phyloP scores from a whole-genome alignment of 2,888 invertebrate genomes.

The Calliphora vomitoria region DNA sequence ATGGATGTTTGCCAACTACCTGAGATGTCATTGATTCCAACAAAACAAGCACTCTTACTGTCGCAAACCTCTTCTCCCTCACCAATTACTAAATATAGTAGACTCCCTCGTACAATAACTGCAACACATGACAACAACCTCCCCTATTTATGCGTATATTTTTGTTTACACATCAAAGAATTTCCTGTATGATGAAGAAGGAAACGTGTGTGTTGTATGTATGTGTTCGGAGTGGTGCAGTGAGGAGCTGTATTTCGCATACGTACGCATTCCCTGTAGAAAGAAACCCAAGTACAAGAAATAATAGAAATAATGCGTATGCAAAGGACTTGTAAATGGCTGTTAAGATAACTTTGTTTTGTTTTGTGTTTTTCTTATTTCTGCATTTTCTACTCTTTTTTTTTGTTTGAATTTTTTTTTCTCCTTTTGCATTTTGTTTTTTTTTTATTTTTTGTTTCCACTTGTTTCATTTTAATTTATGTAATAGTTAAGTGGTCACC shows the following conservation, averaged over 20 bases:
- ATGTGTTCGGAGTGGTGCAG: background rate
- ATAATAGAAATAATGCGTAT: slow-evolving; percentile 55
- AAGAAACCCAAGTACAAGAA: slow-evolving; percentile 25
- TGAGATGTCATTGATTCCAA: slow-evolving; percentile 49
- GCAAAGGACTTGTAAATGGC: slow-evolving; percentile 46
- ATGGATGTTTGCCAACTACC: slow-evolving; percentile 15
- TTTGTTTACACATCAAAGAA: slow-evolving; percentile 58
- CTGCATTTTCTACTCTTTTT: background rate
- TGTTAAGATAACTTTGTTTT: slow-evolving; percentile 41
- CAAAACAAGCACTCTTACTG: background rate
- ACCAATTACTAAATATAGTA: background rate
- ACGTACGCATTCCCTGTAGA: slow-evolving; percentile 38
- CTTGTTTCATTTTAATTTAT: slow-evolving; percentile 65
- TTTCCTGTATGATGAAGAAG: slow-evolving; percentile 47
- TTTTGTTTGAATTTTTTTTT: background rate
- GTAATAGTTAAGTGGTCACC: slow-evolving; percentile 70
- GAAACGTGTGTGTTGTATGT: background rate
- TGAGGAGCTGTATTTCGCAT: background rate
- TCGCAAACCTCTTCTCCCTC: background rate
- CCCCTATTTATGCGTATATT: slow-evolving; percentile 40
- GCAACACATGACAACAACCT: background rate
- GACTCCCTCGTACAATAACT: background rate
- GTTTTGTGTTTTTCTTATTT: background rate
- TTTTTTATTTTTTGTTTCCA: slow-evolving; percentile 4
- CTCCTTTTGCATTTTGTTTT: background rate